Evolutionary conservation across 92 coral and sea anemone species (phyloP).

Genomic region (Epizoanthus ramosus): DNA sequence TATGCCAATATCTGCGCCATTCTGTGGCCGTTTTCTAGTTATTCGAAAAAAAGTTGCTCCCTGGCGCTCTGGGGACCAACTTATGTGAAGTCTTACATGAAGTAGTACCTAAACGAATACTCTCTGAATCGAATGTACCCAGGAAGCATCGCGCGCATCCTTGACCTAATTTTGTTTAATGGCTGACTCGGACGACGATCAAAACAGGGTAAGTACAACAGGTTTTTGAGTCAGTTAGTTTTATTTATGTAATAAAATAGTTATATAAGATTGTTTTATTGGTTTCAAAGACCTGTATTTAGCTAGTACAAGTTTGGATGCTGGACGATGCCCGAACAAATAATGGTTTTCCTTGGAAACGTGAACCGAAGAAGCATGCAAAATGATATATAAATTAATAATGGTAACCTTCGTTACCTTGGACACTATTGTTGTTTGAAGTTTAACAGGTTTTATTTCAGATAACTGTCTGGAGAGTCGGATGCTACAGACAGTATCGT

Average conservation of each 20-base stretch:
- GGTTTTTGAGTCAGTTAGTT: neutral
- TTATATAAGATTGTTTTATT: neutral
- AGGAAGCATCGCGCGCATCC: slow-evolving; percentile 30
- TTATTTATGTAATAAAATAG: neutral
- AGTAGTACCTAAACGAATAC: too few species aligned
- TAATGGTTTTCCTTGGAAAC: slow-evolving; percentile 24
- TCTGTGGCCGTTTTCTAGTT: too few species aligned
- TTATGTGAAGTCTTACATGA: too few species aligned
- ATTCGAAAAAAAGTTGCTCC: too few species aligned
- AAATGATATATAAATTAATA: slow-evolving; percentile 27
- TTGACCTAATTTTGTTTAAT: slow-evolving; percentile 56
- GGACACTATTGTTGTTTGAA: neutral
- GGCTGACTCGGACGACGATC: slow-evolving; percentile 98
- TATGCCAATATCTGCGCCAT: too few species aligned
- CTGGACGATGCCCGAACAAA: neutral
- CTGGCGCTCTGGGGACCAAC: too few species aligned
- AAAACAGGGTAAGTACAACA: slow-evolving; percentile 77
- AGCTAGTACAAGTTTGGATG: neutral
- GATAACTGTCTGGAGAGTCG: too few species aligned
- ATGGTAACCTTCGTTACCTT: neutral
- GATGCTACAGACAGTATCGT: too few species aligned
- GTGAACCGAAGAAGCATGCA: neutral
- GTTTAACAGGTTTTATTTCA: neutral
- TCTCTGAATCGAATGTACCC: slow-evolving; percentile 30
- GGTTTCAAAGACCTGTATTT: slow-evolving; percentile 14